Evolutionary conservation across 2,797 vertebrate genomes (phyloP).

Genomic region (Sphaeramia orbicularis): DNA sequence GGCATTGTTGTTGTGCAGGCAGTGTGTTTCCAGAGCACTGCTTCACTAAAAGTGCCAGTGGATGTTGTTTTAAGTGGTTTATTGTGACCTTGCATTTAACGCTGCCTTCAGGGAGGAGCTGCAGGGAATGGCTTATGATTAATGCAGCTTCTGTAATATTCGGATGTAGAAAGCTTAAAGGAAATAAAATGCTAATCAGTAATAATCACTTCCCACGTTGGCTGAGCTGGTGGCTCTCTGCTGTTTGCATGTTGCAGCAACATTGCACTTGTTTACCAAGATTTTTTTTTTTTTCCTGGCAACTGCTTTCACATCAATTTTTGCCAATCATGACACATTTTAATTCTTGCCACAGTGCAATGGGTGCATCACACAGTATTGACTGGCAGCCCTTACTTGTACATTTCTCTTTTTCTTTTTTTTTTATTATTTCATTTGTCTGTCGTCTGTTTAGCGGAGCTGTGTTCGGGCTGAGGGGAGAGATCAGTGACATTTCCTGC

Average conservation of each 20-base stretch:
- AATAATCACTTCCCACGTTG: conserved; percentile 33
- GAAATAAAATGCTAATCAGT: conserved; percentile 58
- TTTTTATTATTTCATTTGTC: conserved; percentile 23
- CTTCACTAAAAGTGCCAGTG: conserved; percentile 38
- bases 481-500: conserved; percentile 52
- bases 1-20: background rate
- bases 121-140: conserved; percentile 56
- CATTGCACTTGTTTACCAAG: conserved; percentile 48
- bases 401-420: conserved; percentile 10
- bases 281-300: background rate
- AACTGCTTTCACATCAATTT: background rate
- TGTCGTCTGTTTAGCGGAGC: conserved; percentile 7
- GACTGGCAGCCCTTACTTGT: conserved; percentile 26
- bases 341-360: conserved; percentile 1
- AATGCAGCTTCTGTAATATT: conserved; percentile 39
- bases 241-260: conserved; percentile 10
- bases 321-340: conserved; percentile 1
- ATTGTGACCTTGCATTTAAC: conserved; percentile 22
- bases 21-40: conserved; percentile 21
- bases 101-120: conserved; percentile 21
- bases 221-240: conserved; percentile 23
- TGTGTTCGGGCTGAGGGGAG: conserved; percentile 17
- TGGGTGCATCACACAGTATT: conserved; percentile 23
- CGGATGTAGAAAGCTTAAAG: conserved; percentile 20
- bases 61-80: conserved; percentile 22